Conservation (phyloP, 2,113 vertebrate genomes). For the Myotis brandtii region DNA sequence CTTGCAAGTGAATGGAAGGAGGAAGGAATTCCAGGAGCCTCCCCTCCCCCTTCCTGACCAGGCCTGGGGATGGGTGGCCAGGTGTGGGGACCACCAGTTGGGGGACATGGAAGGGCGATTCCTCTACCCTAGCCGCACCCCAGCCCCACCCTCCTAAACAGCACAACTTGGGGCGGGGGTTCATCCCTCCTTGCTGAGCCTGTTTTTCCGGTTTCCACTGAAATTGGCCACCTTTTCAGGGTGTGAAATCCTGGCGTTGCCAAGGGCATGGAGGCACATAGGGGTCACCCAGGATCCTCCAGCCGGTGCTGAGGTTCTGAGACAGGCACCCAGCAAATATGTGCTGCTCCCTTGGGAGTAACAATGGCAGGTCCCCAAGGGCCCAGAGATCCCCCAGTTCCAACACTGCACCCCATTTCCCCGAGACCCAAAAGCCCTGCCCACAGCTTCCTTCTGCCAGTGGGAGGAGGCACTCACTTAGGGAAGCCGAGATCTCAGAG, state of each 20-base stretch:
- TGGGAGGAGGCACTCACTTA: background rate
- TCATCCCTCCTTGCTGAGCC: constrained; percentile 40
- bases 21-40: background rate
- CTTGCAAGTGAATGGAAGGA: background rate
- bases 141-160: background rate
- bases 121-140: background rate
- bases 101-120: background rate
- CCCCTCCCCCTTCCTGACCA: background rate
- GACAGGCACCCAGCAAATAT: background rate
- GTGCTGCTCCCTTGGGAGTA: background rate
- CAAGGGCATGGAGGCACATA: background rate
- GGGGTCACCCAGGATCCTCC: background rate
- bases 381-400: background rate
- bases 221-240: constrained; percentile 33
- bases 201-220: constrained; percentile 65
- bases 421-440: background rate
- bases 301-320: background rate
- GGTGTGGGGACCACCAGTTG: background rate
- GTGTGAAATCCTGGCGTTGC: background rate
- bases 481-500: background rate
- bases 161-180: constrained; percentile 13
- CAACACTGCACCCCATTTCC: background rate
- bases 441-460: background rate
- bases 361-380: background rate
- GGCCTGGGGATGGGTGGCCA: background rate